These are phyloP conservation scores for Drepanosiphum platanoidis DNA, from an alignment of 2,888 invertebrate species.

Conservation along the genomic window DNA sequence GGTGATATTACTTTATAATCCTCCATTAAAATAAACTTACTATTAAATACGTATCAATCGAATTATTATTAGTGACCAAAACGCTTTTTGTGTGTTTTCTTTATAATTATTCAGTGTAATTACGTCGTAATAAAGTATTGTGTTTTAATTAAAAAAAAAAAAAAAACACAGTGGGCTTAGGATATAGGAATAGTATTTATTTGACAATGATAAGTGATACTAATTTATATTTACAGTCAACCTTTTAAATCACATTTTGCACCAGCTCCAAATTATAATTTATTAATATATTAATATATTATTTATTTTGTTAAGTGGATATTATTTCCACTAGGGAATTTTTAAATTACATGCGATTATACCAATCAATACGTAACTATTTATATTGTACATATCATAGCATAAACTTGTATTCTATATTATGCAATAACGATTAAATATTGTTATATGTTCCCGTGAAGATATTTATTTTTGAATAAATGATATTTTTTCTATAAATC, in stretches of 20 bases:
- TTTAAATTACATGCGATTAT: neutral
- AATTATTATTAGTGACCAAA: neutral
- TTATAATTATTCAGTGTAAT: neutral
- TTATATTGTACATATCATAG: neutral
- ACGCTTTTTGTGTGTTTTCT: neutral
- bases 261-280: neutral
- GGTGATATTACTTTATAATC: too few species aligned
- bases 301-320: neutral
- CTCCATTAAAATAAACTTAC: too few species aligned
- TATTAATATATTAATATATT: neutral
- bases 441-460: neutral
- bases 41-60: neutral
- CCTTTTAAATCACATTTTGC: neutral
- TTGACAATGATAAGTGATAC: neutral
- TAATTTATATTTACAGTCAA: neutral
- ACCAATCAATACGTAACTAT: neutral
- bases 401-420: too few species aligned
- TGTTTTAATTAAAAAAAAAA: neutral
- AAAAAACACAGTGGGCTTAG: too few species aligned
- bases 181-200: neutral
- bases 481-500: neutral
- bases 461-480: neutral
- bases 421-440: too few species aligned
- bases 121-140: neutral
- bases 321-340: conserved; percentile 39